These are phyloP conservation scores for Drosophila pseudotakahashii DNA, from an alignment of 2,888 invertebrate species.

Conservation along the genomic window DNA sequence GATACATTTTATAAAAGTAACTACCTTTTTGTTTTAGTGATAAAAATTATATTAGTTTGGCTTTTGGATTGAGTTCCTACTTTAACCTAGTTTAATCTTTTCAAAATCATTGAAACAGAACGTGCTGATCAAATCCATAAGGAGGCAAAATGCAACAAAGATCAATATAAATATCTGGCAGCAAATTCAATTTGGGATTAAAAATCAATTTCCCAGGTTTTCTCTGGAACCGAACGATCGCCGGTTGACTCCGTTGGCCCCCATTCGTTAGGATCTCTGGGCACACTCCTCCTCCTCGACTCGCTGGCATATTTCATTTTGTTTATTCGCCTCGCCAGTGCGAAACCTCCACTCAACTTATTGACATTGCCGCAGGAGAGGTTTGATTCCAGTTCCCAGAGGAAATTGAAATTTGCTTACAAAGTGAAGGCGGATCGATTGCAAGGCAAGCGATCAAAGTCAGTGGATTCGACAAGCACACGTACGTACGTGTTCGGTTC, in stretches of 20 bases:
- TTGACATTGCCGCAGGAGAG: slow-evolving; percentile 45
- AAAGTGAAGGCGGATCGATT: slow-evolving; percentile 73
- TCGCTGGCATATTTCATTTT: slow-evolving; percentile 63
- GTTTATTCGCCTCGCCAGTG: slow-evolving; percentile 60
- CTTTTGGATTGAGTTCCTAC: too few relatives aligned
- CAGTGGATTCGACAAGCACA: slow-evolving; percentile 41
- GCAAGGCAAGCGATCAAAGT: slow-evolving; percentile 63
- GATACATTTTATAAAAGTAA: too few relatives aligned
- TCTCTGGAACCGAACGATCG: slow-evolving; percentile 55
- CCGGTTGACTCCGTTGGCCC: slow-evolving; percentile 69
- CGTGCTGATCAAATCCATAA: too few relatives aligned
- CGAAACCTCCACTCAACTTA: slow-evolving; percentile 35
- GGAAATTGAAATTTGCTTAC: slow-evolving; percentile 64
- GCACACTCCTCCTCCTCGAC: slow-evolving; percentile 27
- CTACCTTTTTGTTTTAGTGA: too few relatives aligned
- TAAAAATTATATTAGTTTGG: too few relatives aligned
- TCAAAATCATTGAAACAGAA: neutral
- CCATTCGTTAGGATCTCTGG: slow-evolving; percentile 57
- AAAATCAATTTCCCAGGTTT: slow-evolving; percentile 57
- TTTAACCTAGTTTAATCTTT: neutral
- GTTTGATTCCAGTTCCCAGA: slow-evolving; percentile 48
- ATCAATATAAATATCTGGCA: slow-evolving; percentile 40
- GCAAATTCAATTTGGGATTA: slow-evolving; percentile 69
- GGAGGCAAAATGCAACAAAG: neutral
- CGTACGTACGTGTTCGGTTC: slow-evolving; percentile 13